These are phyloP conservation scores for Enteromius unitaeniatus DNA, from an alignment of 2,797 vertebrate species.

Conservation along the genomic window DNA sequence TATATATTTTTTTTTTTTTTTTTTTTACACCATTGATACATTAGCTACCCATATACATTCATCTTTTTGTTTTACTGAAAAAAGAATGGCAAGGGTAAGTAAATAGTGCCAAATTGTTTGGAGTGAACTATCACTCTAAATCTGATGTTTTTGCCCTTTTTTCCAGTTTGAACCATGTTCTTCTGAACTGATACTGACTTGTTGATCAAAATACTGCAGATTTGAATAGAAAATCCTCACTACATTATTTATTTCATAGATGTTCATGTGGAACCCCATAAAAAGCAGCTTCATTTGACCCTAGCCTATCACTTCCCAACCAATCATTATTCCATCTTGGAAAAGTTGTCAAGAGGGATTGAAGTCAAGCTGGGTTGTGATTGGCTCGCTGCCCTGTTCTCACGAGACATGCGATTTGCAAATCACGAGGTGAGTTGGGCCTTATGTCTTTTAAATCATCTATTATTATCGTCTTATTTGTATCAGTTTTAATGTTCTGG, in stretches of 20 bases:
- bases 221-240: neutral
- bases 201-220: neutral
- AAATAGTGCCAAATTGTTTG: neutral
- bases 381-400: slow-evolving; percentile 94
- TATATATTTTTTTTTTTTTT: too few relatives aligned
- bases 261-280: slow-evolving; percentile 92
- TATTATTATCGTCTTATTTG: neutral
- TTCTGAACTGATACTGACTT: neutral
- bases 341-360: slow-evolving; percentile 91
- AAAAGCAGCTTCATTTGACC: slow-evolving; percentile 97
- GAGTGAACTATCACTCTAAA: neutral
- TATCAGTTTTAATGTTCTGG: neutral
- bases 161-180: neutral
- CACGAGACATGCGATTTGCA: slow-evolving; percentile 93
- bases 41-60: neutral
- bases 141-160: neutral
- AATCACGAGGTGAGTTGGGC: slow-evolving; percentile 87
- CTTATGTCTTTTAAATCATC: neutral
- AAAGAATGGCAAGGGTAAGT: neutral
- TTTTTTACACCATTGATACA: too few relatives aligned
- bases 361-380: slow-evolving; percentile 90
- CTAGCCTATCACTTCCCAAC: slow-evolving; percentile 96
- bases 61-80: neutral
- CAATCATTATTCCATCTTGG: slow-evolving; percentile 86
- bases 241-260: slow-evolving; percentile 73